Evolutionary conservation across 2,113 vertebrate genomes (phyloP).

Genomic region (Ahaetulla prasina): DNA sequence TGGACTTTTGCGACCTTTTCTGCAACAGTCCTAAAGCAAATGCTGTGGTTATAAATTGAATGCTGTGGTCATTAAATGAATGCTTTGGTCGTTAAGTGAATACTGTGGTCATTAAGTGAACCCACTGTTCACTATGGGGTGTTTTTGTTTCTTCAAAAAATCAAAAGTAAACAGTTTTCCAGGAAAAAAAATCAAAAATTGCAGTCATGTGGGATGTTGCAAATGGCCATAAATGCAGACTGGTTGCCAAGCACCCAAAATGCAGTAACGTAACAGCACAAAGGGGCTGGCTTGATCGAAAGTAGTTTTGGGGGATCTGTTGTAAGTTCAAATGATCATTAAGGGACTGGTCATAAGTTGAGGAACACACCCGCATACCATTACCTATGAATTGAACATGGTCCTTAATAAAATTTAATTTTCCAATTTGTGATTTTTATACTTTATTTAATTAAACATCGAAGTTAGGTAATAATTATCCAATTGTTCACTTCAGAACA

Average conservation of each 20-base stretch:
- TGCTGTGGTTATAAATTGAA: neutral
- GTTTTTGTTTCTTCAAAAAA: neutral
- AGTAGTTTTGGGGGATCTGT: neutral
- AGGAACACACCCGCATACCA: neutral
- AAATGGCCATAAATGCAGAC: neutral
- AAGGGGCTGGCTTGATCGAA: neutral
- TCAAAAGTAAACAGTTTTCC: neutral
- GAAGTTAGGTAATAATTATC: neutral
- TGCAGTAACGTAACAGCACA: neutral
- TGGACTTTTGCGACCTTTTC: neutral
- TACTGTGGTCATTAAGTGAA: too few species aligned
- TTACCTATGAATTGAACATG: neutral
- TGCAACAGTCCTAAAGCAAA: neutral
- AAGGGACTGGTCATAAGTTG: neutral
- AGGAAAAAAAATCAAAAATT: neutral
- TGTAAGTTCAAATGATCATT: neutral
- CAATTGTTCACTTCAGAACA: neutral
- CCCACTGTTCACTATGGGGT: neutral
- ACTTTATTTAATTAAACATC: neutral
- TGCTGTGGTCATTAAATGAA: too few species aligned
- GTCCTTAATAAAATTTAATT: neutral
- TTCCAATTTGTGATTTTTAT: neutral
- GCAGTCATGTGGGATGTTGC: neutral
- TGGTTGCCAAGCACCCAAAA: too few species aligned
- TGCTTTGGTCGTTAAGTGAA: too few species aligned